phyloP scores from a whole-genome alignment of 2,888 invertebrate species.

The Antheraea yamamai region DNA sequence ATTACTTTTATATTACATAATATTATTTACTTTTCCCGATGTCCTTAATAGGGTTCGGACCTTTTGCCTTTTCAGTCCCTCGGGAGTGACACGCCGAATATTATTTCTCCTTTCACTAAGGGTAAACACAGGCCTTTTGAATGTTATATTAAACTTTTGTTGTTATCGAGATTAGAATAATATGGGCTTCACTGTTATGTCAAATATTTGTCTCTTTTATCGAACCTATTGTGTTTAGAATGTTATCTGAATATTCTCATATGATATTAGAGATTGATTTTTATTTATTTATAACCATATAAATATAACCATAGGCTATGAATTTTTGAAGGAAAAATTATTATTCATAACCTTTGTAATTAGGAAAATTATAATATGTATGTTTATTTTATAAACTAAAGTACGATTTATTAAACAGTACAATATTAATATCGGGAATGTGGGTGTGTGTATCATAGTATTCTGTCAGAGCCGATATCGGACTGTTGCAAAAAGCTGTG shows the following conservation, averaged over 20 bases:
- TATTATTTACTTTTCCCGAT: conserved; percentile 58
- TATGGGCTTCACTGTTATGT: conserved; percentile 43
- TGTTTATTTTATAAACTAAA: too few species aligned
- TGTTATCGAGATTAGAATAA: conserved; percentile 65
- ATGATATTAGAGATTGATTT: conserved; percentile 15
- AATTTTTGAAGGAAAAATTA: neutral
- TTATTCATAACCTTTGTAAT: neutral
- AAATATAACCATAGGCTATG: too few species aligned
- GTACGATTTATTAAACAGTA: too few species aligned
- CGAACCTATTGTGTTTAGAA: conserved; percentile 23
- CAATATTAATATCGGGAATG: too few species aligned
- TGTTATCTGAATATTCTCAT: conserved; percentile 26
- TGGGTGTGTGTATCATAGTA: too few species aligned
- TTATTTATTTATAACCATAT: neutral
- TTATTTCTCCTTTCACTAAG: conserved; percentile 61
- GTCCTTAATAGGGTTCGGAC: conserved; percentile 65
- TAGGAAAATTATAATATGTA: neutral
- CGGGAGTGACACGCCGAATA: conserved; percentile 60
- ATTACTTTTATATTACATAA: conserved; percentile 50
- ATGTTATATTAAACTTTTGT: conserved; percentile 71
- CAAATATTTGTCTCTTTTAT: conserved; percentile 47
- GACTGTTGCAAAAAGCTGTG: too few species aligned
- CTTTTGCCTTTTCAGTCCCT: conserved; percentile 68
- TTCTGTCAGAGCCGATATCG: too few species aligned
- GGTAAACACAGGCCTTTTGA: conserved; percentile 61